Conservation (phyloP, 2,888 invertebrate species). For the Phlogophora meticulosa region DNA sequence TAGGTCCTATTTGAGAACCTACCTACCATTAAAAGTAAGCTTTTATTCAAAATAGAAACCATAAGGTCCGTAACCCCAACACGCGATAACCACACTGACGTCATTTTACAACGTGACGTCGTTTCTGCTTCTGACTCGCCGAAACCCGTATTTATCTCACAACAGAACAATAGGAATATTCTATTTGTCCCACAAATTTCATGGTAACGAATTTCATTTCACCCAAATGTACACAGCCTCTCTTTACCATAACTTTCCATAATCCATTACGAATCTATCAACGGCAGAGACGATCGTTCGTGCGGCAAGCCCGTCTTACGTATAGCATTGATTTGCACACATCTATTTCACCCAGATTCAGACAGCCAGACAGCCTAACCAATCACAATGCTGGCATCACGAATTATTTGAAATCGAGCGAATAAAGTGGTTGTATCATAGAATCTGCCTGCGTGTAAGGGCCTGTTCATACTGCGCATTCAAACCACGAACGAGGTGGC, state of each 20-base stretch:
- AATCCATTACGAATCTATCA: slow-evolving; percentile 64
- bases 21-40: no score
- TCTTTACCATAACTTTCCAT: slow-evolving; percentile 62
- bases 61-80: neutral
- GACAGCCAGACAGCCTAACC: slow-evolving; percentile 39
- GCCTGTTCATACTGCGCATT: slow-evolving; percentile 4
- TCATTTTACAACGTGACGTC: slow-evolving; percentile 4
- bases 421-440: slow-evolving; percentile 53
- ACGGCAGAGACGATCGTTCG: slow-evolving; percentile 47
- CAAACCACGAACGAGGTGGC: neutral
- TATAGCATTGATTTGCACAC: slow-evolving; percentile 57
- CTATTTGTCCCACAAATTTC: slow-evolving; percentile 31
- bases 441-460: slow-evolving; percentile 31
- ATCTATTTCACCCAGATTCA: slow-evolving; percentile 45
- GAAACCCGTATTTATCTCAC: slow-evolving; percentile 6
- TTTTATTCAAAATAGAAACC: neutral
- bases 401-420: slow-evolving; percentile 51
- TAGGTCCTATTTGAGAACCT: neutral
- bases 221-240: slow-evolving; percentile 49
- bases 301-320: slow-evolving; percentile 44
- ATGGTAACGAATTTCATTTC: slow-evolving; percentile 53
- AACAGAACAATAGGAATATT: slow-evolving; percentile 18
- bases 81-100: neutral
- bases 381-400: slow-evolving; percentile 48
- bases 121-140: neutral